Conservation (phyloP, 2,888 invertebrate genomes). For the Pollenia angustigena region DNA sequence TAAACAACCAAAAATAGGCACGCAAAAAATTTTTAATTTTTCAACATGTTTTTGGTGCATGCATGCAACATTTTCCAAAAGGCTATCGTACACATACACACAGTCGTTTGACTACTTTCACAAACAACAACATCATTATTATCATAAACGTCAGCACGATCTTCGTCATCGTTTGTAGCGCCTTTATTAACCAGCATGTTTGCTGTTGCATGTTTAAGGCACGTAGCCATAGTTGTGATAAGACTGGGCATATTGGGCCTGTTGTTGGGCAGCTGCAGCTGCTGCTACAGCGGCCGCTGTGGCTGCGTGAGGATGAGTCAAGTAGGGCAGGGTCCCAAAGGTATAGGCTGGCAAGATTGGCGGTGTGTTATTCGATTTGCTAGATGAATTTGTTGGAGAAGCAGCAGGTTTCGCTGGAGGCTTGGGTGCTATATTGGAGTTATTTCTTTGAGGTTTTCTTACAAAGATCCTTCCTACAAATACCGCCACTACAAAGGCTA, state of each 20-base stretch:
- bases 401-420: conserved; percentile 63
- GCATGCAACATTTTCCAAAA: conserved; percentile 59
- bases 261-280: conserved; percentile 73
- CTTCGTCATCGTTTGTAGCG: conserved; percentile 2
- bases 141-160: conserved; percentile 16
- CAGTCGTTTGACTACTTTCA: conserved; percentile 64
- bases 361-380: conserved; percentile 71
- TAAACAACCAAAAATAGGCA: conserved; percentile 63
- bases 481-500: conserved; percentile 77
- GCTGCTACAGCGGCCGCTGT: conserved; percentile 76
- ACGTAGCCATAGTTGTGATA: conserved; percentile 82
- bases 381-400: conserved; percentile 66
- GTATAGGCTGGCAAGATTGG: conserved; percentile 80
- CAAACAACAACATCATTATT: conserved; percentile 25
- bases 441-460: conserved; percentile 64
- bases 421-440: conserved; percentile 57
- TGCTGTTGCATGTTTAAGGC: conserved; percentile 74
- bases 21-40: conserved; percentile 48
- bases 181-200: conserved; percentile 35
- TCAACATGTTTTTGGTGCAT: conserved; percentile 57
- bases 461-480: conserved; percentile 79
- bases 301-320: conserved; percentile 76
- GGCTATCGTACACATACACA: conserved; percentile 29
- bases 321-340: conserved; percentile 80
- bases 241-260: conserved; percentile 79